These are phyloP conservation scores for Gastrophryne carolinensis DNA, from an alignment of 2,797 vertebrate species.

Conservation along the genomic window DNA sequence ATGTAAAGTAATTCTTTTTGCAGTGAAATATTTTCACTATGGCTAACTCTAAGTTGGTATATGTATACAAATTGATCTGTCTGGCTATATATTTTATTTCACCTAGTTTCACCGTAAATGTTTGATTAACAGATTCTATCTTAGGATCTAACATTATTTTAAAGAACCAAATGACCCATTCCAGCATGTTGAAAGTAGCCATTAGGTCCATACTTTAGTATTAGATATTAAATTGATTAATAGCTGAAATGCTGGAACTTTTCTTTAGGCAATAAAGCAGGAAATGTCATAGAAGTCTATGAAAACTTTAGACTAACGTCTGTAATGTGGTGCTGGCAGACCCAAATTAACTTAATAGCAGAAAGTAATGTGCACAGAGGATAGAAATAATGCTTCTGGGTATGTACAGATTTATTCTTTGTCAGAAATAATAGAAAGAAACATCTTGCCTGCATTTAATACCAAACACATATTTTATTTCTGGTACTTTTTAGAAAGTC, in stretches of 20 bases:
- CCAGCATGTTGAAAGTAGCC: not conserved
- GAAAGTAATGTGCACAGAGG: constrained; percentile 28
- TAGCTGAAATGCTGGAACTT: constrained; percentile 31
- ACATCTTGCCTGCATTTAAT: constrained; percentile 35
- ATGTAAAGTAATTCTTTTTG: too few species aligned
- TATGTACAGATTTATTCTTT: constrained; percentile 43
- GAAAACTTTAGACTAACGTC: constrained; percentile 24
- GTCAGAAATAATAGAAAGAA: constrained; percentile 42
- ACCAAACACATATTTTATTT: constrained; percentile 19
- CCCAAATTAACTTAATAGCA: constrained; percentile 40
- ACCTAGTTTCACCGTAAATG: not conserved
- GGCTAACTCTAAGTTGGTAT: too few species aligned
- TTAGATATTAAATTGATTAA: constrained; percentile 49
- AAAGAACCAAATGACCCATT: constrained; percentile 28
- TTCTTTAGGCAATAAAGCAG: constrained; percentile 40
- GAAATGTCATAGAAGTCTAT: constrained; percentile 40
- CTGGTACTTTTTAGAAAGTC: constrained; percentile 13
- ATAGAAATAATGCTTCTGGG: constrained; percentile 41
- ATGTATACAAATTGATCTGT: too few species aligned
- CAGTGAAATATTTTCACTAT: too few species aligned
- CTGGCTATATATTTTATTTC: not conserved
- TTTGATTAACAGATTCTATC: constrained; percentile 21
- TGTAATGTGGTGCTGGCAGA: constrained; percentile 27
- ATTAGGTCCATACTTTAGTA: constrained; percentile 17
- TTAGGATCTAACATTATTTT: constrained; percentile 12